Evolutionary conservation across 2,797 vertebrate species (phyloP).

Genomic region (Channa striata): DNA sequence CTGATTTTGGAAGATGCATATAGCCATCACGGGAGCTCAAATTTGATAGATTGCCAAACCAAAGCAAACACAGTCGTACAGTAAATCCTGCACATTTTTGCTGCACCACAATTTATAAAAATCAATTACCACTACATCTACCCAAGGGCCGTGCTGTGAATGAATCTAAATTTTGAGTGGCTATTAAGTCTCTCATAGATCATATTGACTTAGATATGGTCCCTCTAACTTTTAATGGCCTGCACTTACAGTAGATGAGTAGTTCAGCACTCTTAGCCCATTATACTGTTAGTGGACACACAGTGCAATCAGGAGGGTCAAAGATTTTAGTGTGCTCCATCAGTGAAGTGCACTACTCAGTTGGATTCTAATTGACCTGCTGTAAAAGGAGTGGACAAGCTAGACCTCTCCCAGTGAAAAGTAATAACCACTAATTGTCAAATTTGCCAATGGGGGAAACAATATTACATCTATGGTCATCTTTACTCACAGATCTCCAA

Average conservation of each 20-base stretch:
- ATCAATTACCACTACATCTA: slow-evolving; percentile 69
- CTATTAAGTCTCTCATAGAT: slow-evolving; percentile 78
- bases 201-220: slow-evolving; percentile 78
- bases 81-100: slow-evolving; percentile 39
- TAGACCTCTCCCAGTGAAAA: slow-evolving; percentile 67
- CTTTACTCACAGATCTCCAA: slow-evolving; percentile 23
- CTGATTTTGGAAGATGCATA: slow-evolving; percentile 58
- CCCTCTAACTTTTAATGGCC: slow-evolving; percentile 82
- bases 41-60: slow-evolving; percentile 57
- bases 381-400: slow-evolving; percentile 73
- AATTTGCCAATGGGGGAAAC: slow-evolving; percentile 62
- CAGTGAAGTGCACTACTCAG: slow-evolving; percentile 81
- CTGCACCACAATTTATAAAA: slow-evolving; percentile 59
- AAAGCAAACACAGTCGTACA: slow-evolving; percentile 40
- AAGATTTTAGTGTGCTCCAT: slow-evolving; percentile 82
- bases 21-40: slow-evolving; percentile 27
- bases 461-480: slow-evolving; percentile 25
- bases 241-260: slow-evolving; percentile 78
- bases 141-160: slow-evolving; percentile 55
- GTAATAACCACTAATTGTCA: slow-evolving; percentile 75
- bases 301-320: slow-evolving; percentile 80
- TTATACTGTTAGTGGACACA: slow-evolving; percentile 82
- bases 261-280: slow-evolving; percentile 80
- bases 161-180: slow-evolving; percentile 75
- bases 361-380: slow-evolving; percentile 84